Evolutionary conservation across 2,888 invertebrate species (phyloP).

Genomic region (Camponotus fellah): DNA sequence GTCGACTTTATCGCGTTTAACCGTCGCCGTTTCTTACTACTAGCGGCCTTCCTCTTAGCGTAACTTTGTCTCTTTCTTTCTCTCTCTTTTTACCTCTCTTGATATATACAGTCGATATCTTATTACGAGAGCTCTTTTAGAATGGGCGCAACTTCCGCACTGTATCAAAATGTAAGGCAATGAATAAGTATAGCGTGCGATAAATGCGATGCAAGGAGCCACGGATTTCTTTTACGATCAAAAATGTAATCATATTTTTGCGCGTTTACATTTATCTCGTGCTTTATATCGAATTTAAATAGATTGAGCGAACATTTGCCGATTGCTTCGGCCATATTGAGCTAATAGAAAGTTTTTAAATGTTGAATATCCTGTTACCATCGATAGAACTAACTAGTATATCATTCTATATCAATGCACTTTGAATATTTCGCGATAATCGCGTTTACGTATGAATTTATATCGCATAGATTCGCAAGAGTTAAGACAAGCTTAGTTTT

Average conservation of each 20-base stretch:
- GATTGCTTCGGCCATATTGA: constrained; percentile 13
- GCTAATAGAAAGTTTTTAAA: constrained; percentile 27
- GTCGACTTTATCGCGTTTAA: constrained; percentile 47
- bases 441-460: neutral
- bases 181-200: neutral
- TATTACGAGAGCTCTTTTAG: constrained; percentile 33
- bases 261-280: neutral
- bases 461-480: neutral
- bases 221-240: neutral
- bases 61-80: neutral
- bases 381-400: constrained; percentile 2
- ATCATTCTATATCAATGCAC: constrained; percentile 18
- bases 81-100: neutral
- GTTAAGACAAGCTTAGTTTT: neutral
- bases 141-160: constrained; percentile 9
- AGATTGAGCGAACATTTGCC: neutral
- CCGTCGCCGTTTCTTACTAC: constrained; percentile 31
- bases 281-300: constrained; percentile 28
- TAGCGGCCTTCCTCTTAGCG: constrained; percentile 6
- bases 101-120: constrained; percentile 39
- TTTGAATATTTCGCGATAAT: neutral
- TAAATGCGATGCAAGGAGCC: neutral
- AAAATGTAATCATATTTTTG: neutral
- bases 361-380: constrained; percentile 37
- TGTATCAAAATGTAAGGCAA: neutral